A percentile compares a stretch with the other conserved stretches of the same genome.
These are phyloP conservation scores for Leptopilina myrica DNA, from an alignment of 2,888 invertebrate genomes.

Conservation along the genomic window DNA sequence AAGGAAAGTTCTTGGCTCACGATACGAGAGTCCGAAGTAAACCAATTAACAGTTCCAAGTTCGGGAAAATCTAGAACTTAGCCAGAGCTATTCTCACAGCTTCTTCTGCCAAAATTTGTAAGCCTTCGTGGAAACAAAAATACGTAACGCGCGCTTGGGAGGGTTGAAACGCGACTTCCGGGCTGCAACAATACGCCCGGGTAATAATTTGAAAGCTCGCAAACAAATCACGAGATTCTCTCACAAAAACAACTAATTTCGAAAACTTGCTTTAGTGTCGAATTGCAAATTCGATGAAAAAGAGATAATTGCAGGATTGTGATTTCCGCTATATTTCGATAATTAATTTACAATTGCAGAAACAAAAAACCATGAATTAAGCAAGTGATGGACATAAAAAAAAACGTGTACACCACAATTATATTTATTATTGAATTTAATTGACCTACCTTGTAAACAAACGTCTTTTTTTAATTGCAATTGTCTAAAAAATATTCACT, in stretches of 20 bases:
- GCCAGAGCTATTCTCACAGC: slow-evolving; percentile 54
- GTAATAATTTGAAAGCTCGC: slow-evolving; percentile 62
- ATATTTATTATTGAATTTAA: no score
- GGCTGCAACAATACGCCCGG: slow-evolving; percentile 48
- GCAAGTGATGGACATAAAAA: no score
- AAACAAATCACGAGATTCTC: slow-evolving; percentile 64
- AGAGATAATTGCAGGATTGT: not conserved
- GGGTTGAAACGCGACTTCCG: slow-evolving; percentile 35
- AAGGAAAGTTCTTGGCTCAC: slow-evolving; percentile 62
- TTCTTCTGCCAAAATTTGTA: slow-evolving; percentile 64
- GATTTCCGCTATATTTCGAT: not conserved
- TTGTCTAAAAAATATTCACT: no score
- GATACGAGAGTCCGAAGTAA: slow-evolving; percentile 64
- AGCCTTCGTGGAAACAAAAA: slow-evolving; percentile 45
- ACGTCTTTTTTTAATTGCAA: no score
- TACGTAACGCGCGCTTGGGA: slow-evolving; percentile 8
- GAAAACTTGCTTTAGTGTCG: slow-evolving; percentile 67
- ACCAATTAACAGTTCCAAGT: slow-evolving; percentile 67
- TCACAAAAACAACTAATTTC: slow-evolving; percentile 67
- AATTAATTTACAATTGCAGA: not conserved
- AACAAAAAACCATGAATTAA: no score
- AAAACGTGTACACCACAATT: no score
- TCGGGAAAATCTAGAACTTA: slow-evolving; percentile 67
- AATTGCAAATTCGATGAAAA: slow-evolving; percentile 37
- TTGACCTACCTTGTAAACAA: no score